These are phyloP conservation scores for Agrypnus murinus DNA, from an alignment of 2,888 invertebrate genomes.

Conservation along the genomic window DNA sequence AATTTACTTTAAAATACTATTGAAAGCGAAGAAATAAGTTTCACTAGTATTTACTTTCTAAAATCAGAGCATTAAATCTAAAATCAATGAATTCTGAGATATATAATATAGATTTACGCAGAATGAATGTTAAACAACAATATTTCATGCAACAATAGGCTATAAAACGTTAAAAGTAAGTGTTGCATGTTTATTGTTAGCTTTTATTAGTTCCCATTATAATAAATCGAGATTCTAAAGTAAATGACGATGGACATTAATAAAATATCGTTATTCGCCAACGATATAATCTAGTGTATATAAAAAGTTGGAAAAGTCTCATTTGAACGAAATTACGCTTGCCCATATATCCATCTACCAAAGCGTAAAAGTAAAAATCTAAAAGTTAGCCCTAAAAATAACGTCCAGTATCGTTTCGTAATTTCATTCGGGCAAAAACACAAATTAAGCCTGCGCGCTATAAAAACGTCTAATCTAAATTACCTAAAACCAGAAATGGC, in stretches of 20 bases:
- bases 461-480: conserved; percentile 50
- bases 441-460: conserved; percentile 44
- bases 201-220: conserved; percentile 20
- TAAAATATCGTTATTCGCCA: neutral
- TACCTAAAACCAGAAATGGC: conserved; percentile 45
- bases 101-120: conserved; percentile 27
- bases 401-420: conserved; percentile 10
- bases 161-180: conserved; percentile 26
- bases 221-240: neutral
- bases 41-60: too few relatives aligned
- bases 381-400: neutral
- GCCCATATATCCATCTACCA: too few relatives aligned
- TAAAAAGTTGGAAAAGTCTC: neutral
- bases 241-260: conserved; percentile 11
- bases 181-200: conserved; percentile 28
- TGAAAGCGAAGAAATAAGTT: too few relatives aligned
- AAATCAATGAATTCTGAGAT: too few relatives aligned
- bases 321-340: too few relatives aligned
- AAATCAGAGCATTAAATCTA: too few relatives aligned
- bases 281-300: neutral
- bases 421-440: conserved; percentile 28
- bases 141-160: conserved; percentile 25
- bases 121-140: conserved; percentile 26
- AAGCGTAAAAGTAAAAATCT: neutral
- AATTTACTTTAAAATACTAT: too few relatives aligned